Evolutionary conservation across 2,113 vertebrate species (phyloP).

Genomic region (Microtus montanus): DNA sequence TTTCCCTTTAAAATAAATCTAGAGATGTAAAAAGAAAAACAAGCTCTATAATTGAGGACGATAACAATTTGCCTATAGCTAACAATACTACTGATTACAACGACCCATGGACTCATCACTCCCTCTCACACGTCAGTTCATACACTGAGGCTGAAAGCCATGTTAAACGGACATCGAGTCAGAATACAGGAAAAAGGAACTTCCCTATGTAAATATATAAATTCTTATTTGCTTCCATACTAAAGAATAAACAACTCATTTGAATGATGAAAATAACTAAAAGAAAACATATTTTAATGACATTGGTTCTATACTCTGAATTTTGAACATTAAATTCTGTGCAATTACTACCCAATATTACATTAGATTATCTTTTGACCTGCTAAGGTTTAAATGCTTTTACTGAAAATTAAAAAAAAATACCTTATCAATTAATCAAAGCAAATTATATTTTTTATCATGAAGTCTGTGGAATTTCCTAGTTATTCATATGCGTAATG

Average conservation of each 20-base stretch:
- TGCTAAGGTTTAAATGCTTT: conserved; percentile 60
- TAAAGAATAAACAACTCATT: conserved; percentile 67
- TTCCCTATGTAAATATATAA: conserved; percentile 65
- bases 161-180: conserved; percentile 54
- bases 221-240: conserved; percentile 68
- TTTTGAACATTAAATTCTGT: conserved; percentile 29
- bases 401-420: conserved; percentile 32
- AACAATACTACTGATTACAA: conserved; percentile 55
- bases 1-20: conserved; percentile 51
- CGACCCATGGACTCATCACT: conserved; percentile 37
- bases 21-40: background rate
- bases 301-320: conserved; percentile 56
- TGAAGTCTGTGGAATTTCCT: conserved; percentile 32
- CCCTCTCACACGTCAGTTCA: conserved; percentile 20
- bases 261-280: conserved; percentile 62
- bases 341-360: background rate
- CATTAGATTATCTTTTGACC: conserved; percentile 49
- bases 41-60: conserved; percentile 1
- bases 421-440: conserved; percentile 52
- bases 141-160: conserved; percentile 37
- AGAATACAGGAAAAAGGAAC: conserved; percentile 68
- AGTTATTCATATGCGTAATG: conserved; percentile 33
- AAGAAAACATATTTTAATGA: conserved; percentile 63
- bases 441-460: conserved; percentile 57
- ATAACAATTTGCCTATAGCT: conserved; percentile 11